Conservation (phyloP, 1,140 invertebrate species). For the Tetraneura akinire region DNA sequence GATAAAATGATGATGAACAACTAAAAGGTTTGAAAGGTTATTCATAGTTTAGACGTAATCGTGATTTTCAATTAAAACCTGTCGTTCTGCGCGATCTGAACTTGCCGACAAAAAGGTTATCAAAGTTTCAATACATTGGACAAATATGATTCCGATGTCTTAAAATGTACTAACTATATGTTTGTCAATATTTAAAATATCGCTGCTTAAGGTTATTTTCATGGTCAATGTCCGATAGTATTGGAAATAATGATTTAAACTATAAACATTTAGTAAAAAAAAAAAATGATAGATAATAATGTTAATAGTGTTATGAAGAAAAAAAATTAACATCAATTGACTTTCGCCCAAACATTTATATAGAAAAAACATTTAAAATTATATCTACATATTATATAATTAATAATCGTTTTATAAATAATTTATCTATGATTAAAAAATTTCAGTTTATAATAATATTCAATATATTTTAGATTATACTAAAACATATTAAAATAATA, state of each 20-base stretch:
- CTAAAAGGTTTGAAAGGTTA: conserved; percentile 44
- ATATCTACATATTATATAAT: neutral
- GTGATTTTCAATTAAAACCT: conserved; percentile 36
- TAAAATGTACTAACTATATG: neutral
- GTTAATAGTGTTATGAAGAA: neutral
- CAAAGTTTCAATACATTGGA: neutral
- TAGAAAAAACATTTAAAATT: conserved; percentile 11
- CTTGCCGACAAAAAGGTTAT: conserved; percentile 44
- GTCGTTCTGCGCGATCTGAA: conserved; percentile 6
- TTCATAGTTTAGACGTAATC: conserved; percentile 5
- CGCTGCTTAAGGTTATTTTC: neutral
- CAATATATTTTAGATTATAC: neutral
- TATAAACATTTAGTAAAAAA: conserved; percentile 18
- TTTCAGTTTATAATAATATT: conserved; percentile 11
- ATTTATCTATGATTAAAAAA: neutral
- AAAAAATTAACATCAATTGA: conserved; percentile 9
- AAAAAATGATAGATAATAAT: conserved; percentile 3
- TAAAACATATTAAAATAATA: neutral
- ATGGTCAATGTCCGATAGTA: conserved; percentile 18
- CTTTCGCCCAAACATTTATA: neutral
- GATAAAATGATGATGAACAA: neutral
- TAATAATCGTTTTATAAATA: neutral
- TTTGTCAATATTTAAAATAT: neutral
- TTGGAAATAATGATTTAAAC: conserved; percentile 14
- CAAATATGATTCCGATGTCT: neutral